Evolutionary conservation across 2,888 invertebrate genomes (phyloP), one percentile per base, ranked within the genome.

Genomic region (Anarsia innoxiella): DNA sequence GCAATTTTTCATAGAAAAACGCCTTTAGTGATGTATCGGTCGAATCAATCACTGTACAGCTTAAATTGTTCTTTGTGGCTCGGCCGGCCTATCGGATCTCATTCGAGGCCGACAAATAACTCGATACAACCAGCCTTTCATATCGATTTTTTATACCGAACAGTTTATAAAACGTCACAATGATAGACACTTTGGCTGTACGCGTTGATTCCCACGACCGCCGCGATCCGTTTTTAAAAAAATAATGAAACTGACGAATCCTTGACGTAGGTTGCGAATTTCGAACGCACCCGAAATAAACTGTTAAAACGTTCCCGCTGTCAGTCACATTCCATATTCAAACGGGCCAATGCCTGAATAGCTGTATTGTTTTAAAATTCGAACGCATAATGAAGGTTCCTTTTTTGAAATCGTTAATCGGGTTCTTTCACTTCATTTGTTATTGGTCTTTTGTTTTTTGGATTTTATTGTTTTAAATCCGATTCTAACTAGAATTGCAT

Each of bases 1-100:
- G 78, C 79, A 72, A 84, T 84, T 84, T 84, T 84, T 84, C 84
- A 84, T 84, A 84, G 84, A 83, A 84, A 83, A 84, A 79, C 80
- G 74, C 82, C 69, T 76, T 75, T 79, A 77, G 83, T 84, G 84
- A 84, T 84, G 84, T 80, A 84, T 84, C 71, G 80, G 66, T 64
- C 56, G 79, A 70, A 84, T 84, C 84, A 84, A 84, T 84, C 84
- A 84, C 75, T 75, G 80, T 71, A 68, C 62, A 60, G 61, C 64
- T 69, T 69, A 78, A 78, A 79, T 79, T 73, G 72, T 71, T 72
- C 69, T 68, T 73, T 67, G 73, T 68, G 66, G 58, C 51, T 50
- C 51, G 54, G 43, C 52, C 60, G 55, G 60, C 62, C 71, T 66
- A 72, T 72, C 69, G 71, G 67, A 66, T 72, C 64, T 66, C 59